These are phyloP conservation scores for Caenorhabditis tropicalis DNA, from an alignment of 1,140 invertebrate species.

Conservation along the genomic window DNA sequence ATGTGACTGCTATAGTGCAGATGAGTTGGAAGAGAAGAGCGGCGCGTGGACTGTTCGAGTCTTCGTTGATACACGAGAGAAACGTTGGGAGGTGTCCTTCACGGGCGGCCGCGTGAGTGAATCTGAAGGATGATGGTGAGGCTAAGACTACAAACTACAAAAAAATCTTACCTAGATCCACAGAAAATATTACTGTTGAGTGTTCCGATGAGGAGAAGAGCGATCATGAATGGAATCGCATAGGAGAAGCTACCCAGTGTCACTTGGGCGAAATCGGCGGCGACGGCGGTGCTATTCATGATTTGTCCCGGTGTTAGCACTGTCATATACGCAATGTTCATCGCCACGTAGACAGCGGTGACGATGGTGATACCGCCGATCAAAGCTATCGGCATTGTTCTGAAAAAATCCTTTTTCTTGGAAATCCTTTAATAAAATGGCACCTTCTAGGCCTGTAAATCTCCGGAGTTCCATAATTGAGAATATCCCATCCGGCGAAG, in stretches of 20 bases:
- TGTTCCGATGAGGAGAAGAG: slow-evolving; percentile 64
- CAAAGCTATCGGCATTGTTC: slow-evolving; percentile 90
- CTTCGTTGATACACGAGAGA: slow-evolving; percentile 60
- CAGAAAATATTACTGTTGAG: slow-evolving; percentile 68
- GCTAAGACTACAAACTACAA: too few species aligned
- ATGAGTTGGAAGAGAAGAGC: slow-evolving; percentile 54
- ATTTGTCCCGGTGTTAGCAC: slow-evolving; percentile 85
- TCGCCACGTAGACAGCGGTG: slow-evolving; percentile 89
- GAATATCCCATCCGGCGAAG: slow-evolving; percentile 88
- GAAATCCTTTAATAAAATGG: not conserved
- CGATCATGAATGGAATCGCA: slow-evolving; percentile 66
- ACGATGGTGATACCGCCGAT: slow-evolving; percentile 90
- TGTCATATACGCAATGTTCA: slow-evolving; percentile 94
- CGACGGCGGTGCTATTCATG: slow-evolving; percentile 87
- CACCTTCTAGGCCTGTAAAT: slow-evolving; percentile 54
- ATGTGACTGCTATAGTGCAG: slow-evolving; percentile 53
- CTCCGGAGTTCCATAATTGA: slow-evolving; percentile 60
- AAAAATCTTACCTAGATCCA: slow-evolving; percentile 60
- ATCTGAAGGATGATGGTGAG: slow-evolving; percentile 58
- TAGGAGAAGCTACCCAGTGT: slow-evolving; percentile 66
- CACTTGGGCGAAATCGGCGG: slow-evolving; percentile 77
- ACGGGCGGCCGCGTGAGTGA: slow-evolving; percentile 66
- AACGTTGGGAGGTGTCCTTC: slow-evolving; percentile 63
- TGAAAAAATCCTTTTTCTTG: not conserved
- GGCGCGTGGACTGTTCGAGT: slow-evolving; percentile 61